These are phyloP conservation scores for Oncorhynchus keta DNA, from an alignment of 2,113 vertebrate genomes.

Conservation along the genomic window DNA sequence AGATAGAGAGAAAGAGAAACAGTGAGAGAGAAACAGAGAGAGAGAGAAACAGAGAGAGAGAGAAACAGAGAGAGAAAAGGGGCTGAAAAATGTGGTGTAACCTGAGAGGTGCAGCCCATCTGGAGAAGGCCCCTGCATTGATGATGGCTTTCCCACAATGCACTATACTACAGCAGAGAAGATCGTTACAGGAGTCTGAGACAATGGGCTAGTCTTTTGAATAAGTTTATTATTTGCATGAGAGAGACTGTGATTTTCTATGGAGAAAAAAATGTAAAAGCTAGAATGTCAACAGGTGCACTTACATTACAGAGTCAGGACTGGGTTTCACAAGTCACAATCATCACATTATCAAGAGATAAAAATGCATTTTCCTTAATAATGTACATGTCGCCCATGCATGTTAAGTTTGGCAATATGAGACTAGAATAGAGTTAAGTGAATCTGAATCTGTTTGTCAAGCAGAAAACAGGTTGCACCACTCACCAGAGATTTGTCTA, in stretches of 20 bases:
- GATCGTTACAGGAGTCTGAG: slow-evolving; percentile 62
- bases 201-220: slow-evolving; percentile 53
- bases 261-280: slow-evolving; percentile 7
- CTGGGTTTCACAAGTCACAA: neutral
- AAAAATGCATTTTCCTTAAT: neutral
- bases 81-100: slow-evolving; percentile 75
- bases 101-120: slow-evolving; percentile 71
- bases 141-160: slow-evolving; percentile 75
- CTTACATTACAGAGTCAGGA: neutral
- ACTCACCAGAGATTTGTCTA: slow-evolving; percentile 14
- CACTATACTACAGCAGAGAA: slow-evolving; percentile 69
- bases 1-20: neutral
- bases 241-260: slow-evolving; percentile 17
- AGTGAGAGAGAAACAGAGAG: slow-evolving; percentile 1
- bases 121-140: slow-evolving; percentile 70
- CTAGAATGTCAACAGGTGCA: slow-evolving; percentile 29
- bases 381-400: slow-evolving; percentile 3
- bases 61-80: slow-evolving; percentile 5
- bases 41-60: neutral
- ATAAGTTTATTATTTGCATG: slow-evolving; percentile 69
- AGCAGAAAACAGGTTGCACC: neutral
- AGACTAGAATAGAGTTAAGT: slow-evolving; percentile 5
- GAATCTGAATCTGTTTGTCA: slow-evolving; percentile 20
- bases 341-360: neutral
- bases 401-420: slow-evolving; percentile 21